phyloP scores from a whole-genome alignment of 2,888 invertebrate species.

The Xestia xanthographa region DNA sequence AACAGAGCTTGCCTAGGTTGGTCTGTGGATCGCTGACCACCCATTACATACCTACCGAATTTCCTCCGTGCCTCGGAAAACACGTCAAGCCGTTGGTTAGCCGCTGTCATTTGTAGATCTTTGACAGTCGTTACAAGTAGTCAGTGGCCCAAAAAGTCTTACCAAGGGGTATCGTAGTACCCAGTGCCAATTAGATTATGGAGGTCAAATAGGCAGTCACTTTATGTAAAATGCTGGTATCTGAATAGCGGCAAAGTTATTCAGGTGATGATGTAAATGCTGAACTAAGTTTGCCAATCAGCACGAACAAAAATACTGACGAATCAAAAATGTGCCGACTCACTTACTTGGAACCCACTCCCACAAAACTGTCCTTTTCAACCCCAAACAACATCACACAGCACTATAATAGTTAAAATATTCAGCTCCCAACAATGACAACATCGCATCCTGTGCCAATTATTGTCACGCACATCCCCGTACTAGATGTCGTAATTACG shows the following conservation, averaged over 20 bases:
- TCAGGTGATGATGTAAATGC: background rate
- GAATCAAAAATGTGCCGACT: background rate
- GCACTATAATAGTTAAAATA: slow-evolving; percentile 8
- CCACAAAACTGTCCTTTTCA: background rate
- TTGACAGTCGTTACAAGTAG: no score
- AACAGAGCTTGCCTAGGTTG: no score
- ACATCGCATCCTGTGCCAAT: slow-evolving; percentile 51
- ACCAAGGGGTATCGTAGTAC: background rate
- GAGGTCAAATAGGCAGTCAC: background rate
- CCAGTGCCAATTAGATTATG: background rate
- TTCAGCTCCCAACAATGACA: slow-evolving; percentile 16
- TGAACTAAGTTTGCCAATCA: background rate
- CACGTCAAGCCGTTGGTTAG: no score
- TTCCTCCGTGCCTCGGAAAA: no score
- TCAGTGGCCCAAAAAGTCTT: background rate
- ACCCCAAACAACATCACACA: background rate
- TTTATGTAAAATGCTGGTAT: background rate
- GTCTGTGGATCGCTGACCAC: no score
- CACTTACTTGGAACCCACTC: background rate
- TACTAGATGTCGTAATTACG: slow-evolving; percentile 71
- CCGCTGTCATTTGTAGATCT: no score
- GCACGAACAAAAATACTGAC: background rate
- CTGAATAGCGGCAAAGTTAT: no score
- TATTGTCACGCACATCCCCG: slow-evolving; percentile 60
- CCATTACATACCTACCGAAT: no score